These are phyloP conservation scores for Esox lucius DNA, from an alignment of 2,797 vertebrate species.

Conservation along the genomic window DNA sequence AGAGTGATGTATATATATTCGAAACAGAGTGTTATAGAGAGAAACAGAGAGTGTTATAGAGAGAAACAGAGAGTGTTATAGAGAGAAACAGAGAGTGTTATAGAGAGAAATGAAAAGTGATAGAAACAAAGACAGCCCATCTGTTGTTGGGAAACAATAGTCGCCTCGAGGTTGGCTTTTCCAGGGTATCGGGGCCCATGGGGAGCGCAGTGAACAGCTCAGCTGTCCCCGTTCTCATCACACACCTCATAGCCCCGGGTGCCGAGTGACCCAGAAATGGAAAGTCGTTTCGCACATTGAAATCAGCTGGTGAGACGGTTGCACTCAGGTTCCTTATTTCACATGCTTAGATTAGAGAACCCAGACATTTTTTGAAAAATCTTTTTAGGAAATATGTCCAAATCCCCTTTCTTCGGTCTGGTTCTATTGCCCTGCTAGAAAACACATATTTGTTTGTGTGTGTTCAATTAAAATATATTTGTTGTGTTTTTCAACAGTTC, in stretches of 20 bases:
- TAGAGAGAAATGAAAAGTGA: too few relatives aligned
- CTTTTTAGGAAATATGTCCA: neutral
- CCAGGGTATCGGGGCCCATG: constrained; percentile 46
- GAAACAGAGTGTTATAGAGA: too few relatives aligned
- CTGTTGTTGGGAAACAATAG: neutral
- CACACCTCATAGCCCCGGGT: constrained; percentile 63
- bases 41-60: too few relatives aligned
- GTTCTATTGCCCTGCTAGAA: too few relatives aligned
- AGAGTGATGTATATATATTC: neutral
- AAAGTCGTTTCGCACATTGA: constrained; percentile 30
- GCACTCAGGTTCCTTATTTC: constrained; percentile 18
- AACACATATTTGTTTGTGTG: too few relatives aligned
- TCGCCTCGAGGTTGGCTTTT: neutral
- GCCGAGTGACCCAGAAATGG: constrained; percentile 64
- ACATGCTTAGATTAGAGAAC: neutral
- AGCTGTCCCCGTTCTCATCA: constrained; percentile 10
- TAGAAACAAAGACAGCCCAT: constrained; percentile 14
- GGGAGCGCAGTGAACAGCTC: constrained; percentile 61
- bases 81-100: too few relatives aligned
- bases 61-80: too few relatives aligned
- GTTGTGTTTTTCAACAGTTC: constrained; percentile 9
- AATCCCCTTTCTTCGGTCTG: neutral
- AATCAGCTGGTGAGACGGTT: constrained; percentile 27
- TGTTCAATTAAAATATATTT: neutral
- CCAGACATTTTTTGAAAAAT: neutral